These are phyloP conservation scores for Trissonchulus sp. DNA, from an alignment of 2,888 invertebrate species.

Conservation along the genomic window DNA sequence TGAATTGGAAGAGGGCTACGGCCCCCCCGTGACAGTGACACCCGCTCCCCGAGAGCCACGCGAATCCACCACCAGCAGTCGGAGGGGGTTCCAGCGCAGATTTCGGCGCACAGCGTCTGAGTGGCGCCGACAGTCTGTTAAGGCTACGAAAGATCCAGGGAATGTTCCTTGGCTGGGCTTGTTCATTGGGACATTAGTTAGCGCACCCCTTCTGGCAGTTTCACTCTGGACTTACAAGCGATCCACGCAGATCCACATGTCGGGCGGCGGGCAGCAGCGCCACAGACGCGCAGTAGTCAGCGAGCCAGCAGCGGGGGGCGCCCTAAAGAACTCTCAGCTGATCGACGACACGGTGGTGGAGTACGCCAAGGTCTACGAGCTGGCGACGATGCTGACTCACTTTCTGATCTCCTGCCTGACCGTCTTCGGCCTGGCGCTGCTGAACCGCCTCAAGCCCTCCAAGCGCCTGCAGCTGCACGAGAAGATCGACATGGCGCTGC, in stretches of 20 bases:
- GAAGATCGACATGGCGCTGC: conserved; percentile 17
- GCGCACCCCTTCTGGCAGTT: not conserved
- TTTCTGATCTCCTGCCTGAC: not conserved
- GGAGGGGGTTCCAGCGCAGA: not conserved
- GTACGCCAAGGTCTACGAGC: conserved; percentile 8
- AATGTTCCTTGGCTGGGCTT: not conserved
- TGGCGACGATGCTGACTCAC: conserved; percentile 2
- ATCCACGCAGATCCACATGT: not conserved
- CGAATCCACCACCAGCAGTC: no score
- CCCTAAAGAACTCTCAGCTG: no score
- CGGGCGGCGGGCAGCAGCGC: not conserved
- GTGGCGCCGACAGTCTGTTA: conserved; percentile 16
- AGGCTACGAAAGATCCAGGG: conserved; percentile 8
- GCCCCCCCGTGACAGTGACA: no score
- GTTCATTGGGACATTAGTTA: not conserved
- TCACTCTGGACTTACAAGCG: conserved; percentile 12
- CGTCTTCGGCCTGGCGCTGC: not conserved
- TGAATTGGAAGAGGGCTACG: no score
- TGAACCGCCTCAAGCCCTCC: conserved; percentile 7
- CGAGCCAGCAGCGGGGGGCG: no score
- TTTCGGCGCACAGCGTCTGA: not conserved
- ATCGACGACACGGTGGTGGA: not conserved
- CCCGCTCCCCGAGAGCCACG: no score
- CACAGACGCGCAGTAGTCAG: not conserved
- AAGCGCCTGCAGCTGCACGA: conserved; percentile 10